Evolutionary conservation across 2,113 vertebrate species (phyloP), one percentile per base, ranked within the genome.

Genomic region (Ailuropoda melanoleuca): DNA sequence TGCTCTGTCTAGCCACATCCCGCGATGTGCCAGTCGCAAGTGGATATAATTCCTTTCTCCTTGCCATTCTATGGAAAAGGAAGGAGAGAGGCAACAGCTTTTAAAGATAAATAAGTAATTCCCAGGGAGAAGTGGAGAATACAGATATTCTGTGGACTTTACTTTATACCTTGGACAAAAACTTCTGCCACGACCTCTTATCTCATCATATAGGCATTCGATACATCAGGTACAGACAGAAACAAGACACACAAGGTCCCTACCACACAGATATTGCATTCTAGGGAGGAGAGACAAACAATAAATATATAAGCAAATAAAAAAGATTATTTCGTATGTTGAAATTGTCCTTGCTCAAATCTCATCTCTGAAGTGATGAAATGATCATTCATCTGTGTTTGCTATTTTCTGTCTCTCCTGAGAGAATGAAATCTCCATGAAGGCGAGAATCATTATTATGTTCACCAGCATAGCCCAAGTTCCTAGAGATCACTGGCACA

Each of bases 121-220:
- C 26, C 4, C 2, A 0, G 10, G 4, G 26, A 39, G 6, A 26
- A 43, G 9, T 9, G 7, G 37, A 62, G 37, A 19, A 43, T 2
- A 8, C n/a, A 48, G 46, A 11, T 12, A 19, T 5, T 66, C 7
- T 4, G 2, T 64, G 62, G 58, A 21, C 78, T 88, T 68, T 31
- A 34, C 21, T 7, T 21, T 43, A 46, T 1, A 8, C n/a, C 34
- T 11, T 21, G 10, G 24, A 70, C 58, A 62, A 56, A 68, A 80
- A 19, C 10, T 15, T 81, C 64, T 37, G 29, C 84, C 66, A 34
- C 4, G 3, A 10, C n/a, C 23, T 88, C 58, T 62, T 29, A 55
- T n/a, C 77, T 55, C 68, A 31, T 68, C 26, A 4, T 21, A 9
- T 1, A 39, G 68, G 6, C 31, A 39, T 43, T 24, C 3, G 8